Base-by-base conservation (phyloP, 1,140 invertebrate species). In the Bilobella aurantiaca region DNA sequence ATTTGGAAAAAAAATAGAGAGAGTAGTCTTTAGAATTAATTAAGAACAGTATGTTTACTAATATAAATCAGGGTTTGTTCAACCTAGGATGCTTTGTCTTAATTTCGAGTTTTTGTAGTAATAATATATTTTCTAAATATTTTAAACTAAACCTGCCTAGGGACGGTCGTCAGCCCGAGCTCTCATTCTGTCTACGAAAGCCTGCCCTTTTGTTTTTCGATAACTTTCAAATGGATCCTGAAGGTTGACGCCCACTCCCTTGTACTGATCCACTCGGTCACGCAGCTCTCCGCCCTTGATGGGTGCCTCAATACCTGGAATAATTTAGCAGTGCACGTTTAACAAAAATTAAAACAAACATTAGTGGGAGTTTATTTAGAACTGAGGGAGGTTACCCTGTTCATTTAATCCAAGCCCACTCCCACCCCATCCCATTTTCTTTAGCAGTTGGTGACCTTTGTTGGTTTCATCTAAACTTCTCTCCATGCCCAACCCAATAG, bases 191-290 rank as follows among this genome's bases (percentile, higher is more conserved):
- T 91, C 91, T 63, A 96, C 96, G 80, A 96, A 97, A 56, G 92
- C 92, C 74, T 93, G 90, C 58, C 92, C 92, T 80, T 96, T 96
- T 76, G 89, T 95, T 79, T 97, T 97, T 64, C 95, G 83, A 79
- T 96, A 98, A 76, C 91, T 93, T 79, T 98, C 95, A 76, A 95
- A 98, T 0, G 94, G 94, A 81, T 96, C 93, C 75, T 90, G 91
- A 65, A 93, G 79, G 76, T 87, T 91, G n/a, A 80, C 71, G 46
- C 93, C 94, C 56, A 96, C 85, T 69, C 93, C 91, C 82, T 92
- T 95, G 76, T 93, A 96, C 79, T 90, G 87, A 77, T 96, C 93
- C 65, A 85, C 85, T 68, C 85, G 82, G 75, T 96, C 93, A n/a
- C 93, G 80, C 28, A 80, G 88, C 74, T 96, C 88, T 34, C 90